Percentiles rank a stretch among this genome's conserved stretches.
These are phyloP conservation scores for Lutjanus campechanus DNA, from an alignment of 2,797 vertebrate species.

Conservation along the genomic window DNA sequence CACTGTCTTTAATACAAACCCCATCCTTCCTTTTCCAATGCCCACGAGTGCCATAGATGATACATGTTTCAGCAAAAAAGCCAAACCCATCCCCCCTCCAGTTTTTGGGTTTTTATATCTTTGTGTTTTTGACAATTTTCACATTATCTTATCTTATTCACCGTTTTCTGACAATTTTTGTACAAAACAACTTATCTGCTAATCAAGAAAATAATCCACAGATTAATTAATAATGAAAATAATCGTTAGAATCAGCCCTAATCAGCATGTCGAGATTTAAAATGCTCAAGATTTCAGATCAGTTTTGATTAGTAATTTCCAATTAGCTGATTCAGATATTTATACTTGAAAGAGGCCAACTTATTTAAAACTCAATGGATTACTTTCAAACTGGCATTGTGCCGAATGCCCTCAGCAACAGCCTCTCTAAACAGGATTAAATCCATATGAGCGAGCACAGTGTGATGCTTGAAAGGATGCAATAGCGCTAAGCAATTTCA, in stretches of 20 bases:
- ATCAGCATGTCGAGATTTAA: constrained; percentile 14
- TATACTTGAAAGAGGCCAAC: constrained; percentile 53
- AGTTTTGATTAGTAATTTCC: constrained; percentile 56
- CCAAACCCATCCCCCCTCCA: too few relatives aligned
- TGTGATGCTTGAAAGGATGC: constrained; percentile 81
- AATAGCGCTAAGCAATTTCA: constrained; percentile 81
- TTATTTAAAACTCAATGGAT: constrained; percentile 73
- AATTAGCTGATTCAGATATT: constrained; percentile 56
- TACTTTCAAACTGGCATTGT: constrained; percentile 75
- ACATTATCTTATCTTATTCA: too few relatives aligned
- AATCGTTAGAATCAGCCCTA: background rate
- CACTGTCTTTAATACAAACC: too few relatives aligned
- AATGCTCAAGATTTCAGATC: constrained; percentile 26
- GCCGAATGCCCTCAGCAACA: constrained; percentile 75
- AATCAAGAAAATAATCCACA: too few relatives aligned
- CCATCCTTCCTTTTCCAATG: too few relatives aligned
- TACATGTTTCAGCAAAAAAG: too few relatives aligned
- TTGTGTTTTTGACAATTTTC: too few relatives aligned
- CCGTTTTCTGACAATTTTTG: too few relatives aligned
- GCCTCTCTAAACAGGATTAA: constrained; percentile 77
- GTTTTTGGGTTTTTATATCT: too few relatives aligned
- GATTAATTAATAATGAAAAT: too few relatives aligned
- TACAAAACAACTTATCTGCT: too few relatives aligned
- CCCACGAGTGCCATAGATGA: too few relatives aligned
- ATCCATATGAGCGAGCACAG: constrained; percentile 77